Evolutionary conservation across 2,888 invertebrate species (phyloP), one percentile per base, ranked within the genome.

Genomic region (Apoderus coryli): DNA sequence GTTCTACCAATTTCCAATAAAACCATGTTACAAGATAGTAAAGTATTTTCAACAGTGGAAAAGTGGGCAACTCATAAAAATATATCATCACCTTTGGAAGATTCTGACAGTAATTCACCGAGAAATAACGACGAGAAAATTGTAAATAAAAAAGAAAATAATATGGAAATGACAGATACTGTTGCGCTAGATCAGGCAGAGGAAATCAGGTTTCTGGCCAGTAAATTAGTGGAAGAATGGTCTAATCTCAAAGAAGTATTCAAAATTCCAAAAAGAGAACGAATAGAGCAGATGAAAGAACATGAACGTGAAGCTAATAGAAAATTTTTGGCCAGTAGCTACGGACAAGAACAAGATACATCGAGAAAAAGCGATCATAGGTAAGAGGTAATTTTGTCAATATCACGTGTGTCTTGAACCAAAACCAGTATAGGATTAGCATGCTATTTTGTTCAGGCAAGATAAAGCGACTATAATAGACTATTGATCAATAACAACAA

Each of bases 201-300:
- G 35, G 68, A 68, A 52, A 65, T 72, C 2, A 62, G 65, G 27
- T 69, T 71, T 30, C 50, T 76, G 4, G 72, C 72, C 10, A 56
- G 57, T 23, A 70, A 72, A 44, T 58, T 88, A 22, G 50, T 88
- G 29, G 69, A 72, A 27, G 65, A 72, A 34, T 89, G 89, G 89
- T 67, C 75, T 3, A 70, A 65, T 51, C 57, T 76, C 25, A 76
- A 75, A 56, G 77, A 79, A 54, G 70, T 73, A 9, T 93, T 90
- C 56, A 76, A 85, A 53, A 93, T 92, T 49, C 93, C 93, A 2
- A 90, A 90, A 59, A 88, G 88, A 44, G 86, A 92, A 52, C 69
- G 88, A 33, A 80, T 89, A 37, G 89, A 92, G 50, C 88, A 89
- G 56, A 85, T 92, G 79, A 90, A 90, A 52, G 86, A 88, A 51